phyloP scores from a whole-genome alignment of 1,140 invertebrate genomes.

The Drosophila persimilis region DNA sequence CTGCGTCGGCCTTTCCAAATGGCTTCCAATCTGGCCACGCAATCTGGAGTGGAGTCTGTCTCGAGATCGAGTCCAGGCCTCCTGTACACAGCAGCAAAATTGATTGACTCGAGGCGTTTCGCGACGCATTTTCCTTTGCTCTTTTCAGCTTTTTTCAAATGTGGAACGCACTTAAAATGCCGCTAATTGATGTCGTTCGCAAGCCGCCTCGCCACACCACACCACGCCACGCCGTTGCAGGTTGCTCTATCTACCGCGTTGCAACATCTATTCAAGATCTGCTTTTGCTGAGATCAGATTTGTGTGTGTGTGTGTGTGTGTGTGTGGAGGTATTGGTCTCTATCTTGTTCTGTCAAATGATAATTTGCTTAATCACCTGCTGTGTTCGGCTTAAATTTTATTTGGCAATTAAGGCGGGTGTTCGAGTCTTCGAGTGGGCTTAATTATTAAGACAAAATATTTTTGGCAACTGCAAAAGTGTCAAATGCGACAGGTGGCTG shows the following conservation, averaged over 20 bases:
- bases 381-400: slow-evolving; percentile 9
- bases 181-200: slow-evolving; percentile 79
- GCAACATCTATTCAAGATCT: slow-evolving; percentile 42
- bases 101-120: slow-evolving; percentile 79
- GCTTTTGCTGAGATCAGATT: background rate
- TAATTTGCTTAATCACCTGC: slow-evolving; percentile 61
- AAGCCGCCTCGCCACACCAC: slow-evolving; percentile 19
- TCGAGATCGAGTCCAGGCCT: slow-evolving; percentile 27
- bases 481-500: background rate
- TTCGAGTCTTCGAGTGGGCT: slow-evolving; percentile 6
- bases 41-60: slow-evolving; percentile 53
- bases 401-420: slow-evolving; percentile 53
- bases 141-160: slow-evolving; percentile 70
- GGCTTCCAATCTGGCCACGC: slow-evolving; percentile 65
- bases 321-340: background rate
- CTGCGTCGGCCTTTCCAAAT: slow-evolving; percentile 73
- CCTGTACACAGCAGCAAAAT: slow-evolving; percentile 43
- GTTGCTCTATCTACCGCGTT: slow-evolving; percentile 35
- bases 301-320: background rate
- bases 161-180: slow-evolving; percentile 69
- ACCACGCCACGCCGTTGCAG: slow-evolving; percentile 22
- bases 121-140: slow-evolving; percentile 63
- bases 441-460: slow-evolving; percentile 28
- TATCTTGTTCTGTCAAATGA: slow-evolving; percentile 33
- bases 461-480: slow-evolving; percentile 1